Conservation (phyloP, 2,113 vertebrate species). For the Ptyas mucosa region DNA sequence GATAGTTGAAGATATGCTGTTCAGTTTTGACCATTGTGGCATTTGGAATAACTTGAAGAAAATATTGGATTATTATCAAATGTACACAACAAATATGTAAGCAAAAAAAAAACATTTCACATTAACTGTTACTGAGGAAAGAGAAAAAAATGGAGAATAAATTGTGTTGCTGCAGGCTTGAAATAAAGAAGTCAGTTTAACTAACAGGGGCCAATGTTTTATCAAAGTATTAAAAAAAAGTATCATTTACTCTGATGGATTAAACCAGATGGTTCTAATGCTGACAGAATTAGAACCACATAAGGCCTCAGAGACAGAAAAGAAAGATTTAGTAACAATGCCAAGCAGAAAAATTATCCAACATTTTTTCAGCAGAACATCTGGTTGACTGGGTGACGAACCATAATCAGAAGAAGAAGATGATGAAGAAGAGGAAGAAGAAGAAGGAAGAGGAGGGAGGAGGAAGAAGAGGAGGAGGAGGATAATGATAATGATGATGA, state of each 20-base stretch:
- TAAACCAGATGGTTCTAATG: not conserved
- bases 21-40: conserved; percentile 27
- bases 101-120: conserved; percentile 24
- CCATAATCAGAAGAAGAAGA: too few relatives aligned
- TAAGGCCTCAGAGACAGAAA: not conserved
- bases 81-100: conserved; percentile 29
- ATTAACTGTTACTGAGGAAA: conserved; percentile 21
- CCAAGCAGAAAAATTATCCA: not conserved
- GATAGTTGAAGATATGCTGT: conserved; percentile 65
- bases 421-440: too few relatives aligned
- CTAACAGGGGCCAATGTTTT: not conserved
- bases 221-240: not conserved
- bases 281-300: not conserved
- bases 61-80: conserved; percentile 47
- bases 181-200: conserved; percentile 4
- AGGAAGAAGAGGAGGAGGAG: too few relatives aligned
- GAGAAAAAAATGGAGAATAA: conserved; percentile 24
- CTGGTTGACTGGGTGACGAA: not conserved
- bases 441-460: too few relatives aligned
- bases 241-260: not conserved
- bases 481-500: not conserved
- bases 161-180: conserved; percentile 1
- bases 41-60: conserved; percentile 48
- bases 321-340: not conserved
- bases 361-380: not conserved